Base-by-base conservation (phyloP, 2,113 vertebrate species). In the Cynoglossus semilaevis region DNA sequence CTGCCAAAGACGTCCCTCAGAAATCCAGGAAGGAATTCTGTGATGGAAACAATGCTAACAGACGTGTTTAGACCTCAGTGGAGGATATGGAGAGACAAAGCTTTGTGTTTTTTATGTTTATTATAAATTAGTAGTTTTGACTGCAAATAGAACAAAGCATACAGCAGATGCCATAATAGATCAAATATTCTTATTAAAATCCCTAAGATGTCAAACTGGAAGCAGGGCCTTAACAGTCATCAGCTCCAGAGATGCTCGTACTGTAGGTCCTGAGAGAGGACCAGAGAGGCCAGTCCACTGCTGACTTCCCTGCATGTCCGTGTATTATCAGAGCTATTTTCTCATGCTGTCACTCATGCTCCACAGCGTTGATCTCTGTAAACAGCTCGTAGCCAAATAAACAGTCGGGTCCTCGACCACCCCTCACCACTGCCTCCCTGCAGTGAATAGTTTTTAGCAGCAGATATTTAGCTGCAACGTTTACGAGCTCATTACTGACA, bases 331-430 rank as follows among this genome's bases (percentile, higher is more conserved):
- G 71, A 76, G 54, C 47, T 75, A 78, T 80, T 83, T 86, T 76
- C 77, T 85, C 77, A 77, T 81, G 81, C 74, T 78, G 80, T 75
- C 63, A 55, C 64, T 67, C 72, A 63, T n/a, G 65, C 60, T 59
- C 73, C 44, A 14, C 67, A 52, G 69, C 57, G 29, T 63, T 62
- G 51, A 54, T 78, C 54, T 74, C 69, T 76, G 76, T 84, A 84
- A 87, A 84, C 83, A 81, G 59, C 74, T 75, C 29, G 10, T 53
- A 80, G 69, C 68, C 71, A 84, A 83, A 85, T 80, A 84, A 85
- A 84, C 76, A 72, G 63, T 41, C 46, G 51, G 54, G 71, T 68
- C 67, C 77, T 6, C 66, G 44, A 36, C 35, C 22, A 29, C 22
- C 22, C 22, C 22, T 45, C 44, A 7, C 5, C 64, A n/a, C 12